A percentile compares a stretch with the other conserved stretches of the same genome.
Evolutionary conservation across 2,888 invertebrate genomes (phyloP).

Genomic region (Tetragonula carbonaria): DNA sequence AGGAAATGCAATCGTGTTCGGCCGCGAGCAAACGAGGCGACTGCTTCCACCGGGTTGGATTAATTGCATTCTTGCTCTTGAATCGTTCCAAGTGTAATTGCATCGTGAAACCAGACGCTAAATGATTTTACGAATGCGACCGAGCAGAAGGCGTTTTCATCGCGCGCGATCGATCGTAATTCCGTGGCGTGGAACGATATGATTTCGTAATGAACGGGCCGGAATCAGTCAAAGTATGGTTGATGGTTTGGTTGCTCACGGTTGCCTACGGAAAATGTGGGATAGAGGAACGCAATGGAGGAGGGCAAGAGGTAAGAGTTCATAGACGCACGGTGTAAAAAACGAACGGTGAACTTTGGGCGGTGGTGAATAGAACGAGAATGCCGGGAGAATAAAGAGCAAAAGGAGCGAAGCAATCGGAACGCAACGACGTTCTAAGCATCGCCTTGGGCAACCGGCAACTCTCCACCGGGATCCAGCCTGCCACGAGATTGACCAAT

Average conservation of each 20-base stretch:
- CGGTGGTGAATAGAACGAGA: not conserved
- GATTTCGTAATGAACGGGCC: conserved; percentile 49
- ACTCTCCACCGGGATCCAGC: conserved; percentile 40
- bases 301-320: not conserved
- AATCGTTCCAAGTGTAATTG: conserved; percentile 27
- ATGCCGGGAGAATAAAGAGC: conserved; percentile 42
- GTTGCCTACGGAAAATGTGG: conserved; percentile 17
- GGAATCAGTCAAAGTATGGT: conserved; percentile 28
- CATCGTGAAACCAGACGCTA: conserved; percentile 23
- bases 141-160: too few species aligned
- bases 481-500: conserved; percentile 69
- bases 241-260: conserved; percentile 7
- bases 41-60: not conserved
- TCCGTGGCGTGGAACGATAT: conserved; percentile 23
- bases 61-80: conserved; percentile 25
- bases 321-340: not conserved
- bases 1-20: not conserved
- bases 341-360: conserved; percentile 53
- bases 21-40: not conserved
- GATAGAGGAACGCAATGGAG: conserved; percentile 20
- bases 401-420: conserved; percentile 45
- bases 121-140: conserved; percentile 37
- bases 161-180: conserved; percentile 10
- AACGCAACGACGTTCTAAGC: conserved; percentile 46
- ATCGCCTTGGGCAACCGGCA: conserved; percentile 59